Evolutionary conservation across 2,113 vertebrate genomes (phyloP).

Genomic region (Prietella phreatophila): DNA sequence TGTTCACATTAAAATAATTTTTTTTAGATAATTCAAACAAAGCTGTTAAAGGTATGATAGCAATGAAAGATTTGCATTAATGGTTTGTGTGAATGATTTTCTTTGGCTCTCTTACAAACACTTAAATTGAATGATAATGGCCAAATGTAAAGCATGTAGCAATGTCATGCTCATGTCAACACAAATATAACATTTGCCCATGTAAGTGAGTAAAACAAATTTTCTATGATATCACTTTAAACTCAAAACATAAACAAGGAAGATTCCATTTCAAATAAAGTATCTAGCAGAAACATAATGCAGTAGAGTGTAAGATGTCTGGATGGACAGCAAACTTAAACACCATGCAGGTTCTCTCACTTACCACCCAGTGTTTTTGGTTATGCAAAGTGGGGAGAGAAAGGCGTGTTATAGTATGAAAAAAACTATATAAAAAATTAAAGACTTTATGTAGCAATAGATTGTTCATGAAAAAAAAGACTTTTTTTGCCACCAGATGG

Average conservation of each 20-base stretch:
- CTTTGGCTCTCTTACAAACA: conserved; percentile 11
- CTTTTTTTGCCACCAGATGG: conserved; percentile 30
- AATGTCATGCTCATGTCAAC: conserved; percentile 41
- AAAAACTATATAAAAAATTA: conserved; percentile 8
- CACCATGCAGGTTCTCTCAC: conserved; percentile 92
- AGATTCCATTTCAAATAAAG: conserved; percentile 9
- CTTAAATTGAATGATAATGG: background rate
- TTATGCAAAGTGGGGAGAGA: conserved; percentile 86
- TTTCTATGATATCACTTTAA: conserved; percentile 11
- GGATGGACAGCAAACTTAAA: conserved; percentile 34
- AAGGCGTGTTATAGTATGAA: conserved; percentile 76
- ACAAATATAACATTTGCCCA: conserved; percentile 2
- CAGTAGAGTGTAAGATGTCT: conserved; percentile 23
- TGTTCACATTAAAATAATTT: background rate
- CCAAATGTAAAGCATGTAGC: conserved; percentile 17
- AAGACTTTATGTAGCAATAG: background rate
- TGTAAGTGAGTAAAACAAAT: conserved; percentile 16
- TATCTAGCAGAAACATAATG: conserved; percentile 5
- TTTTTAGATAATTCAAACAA: conserved; percentile 25
- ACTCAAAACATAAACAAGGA: background rate
- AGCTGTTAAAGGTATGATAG: background rate
- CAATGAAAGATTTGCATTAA: conserved; percentile 10
- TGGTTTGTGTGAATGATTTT: background rate
- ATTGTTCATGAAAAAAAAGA: background rate
- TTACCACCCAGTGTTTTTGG: conserved; percentile 92